Percentiles rank a stretch among this genome's conserved stretches.
These are phyloP conservation scores for Trichogramma pretiosum DNA, from an alignment of 1,140 invertebrate genomes.

Conservation along the genomic window DNA sequence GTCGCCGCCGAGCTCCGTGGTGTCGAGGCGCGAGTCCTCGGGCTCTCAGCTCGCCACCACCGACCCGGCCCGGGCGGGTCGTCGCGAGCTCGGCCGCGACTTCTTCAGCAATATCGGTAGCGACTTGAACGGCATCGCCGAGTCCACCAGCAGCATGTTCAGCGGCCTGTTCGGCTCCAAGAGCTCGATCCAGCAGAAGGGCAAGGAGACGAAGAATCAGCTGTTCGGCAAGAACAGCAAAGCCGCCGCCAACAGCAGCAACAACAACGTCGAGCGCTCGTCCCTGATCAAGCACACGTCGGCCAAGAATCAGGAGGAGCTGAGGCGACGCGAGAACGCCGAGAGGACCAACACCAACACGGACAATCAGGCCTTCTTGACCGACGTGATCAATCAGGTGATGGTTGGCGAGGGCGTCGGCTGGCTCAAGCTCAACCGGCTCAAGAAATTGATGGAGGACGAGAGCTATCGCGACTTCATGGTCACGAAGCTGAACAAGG, in stretches of 20 bases:
- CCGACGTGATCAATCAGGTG: conserved; percentile 80
- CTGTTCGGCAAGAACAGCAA: too few species aligned
- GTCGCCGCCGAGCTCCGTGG: conserved; percentile 24
- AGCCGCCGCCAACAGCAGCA: too few species aligned
- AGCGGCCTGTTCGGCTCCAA: conserved; percentile 65
- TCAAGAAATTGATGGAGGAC: conserved; percentile 97
- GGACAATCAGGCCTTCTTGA: conserved; percentile 81
- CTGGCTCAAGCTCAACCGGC: conserved; percentile 88
- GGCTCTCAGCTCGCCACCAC: conserved; percentile 38
- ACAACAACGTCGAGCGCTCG: conserved; percentile 79
- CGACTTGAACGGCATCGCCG: conserved; percentile 81
- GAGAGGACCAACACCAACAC: conserved; percentile 65
- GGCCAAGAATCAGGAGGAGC: conserved; percentile 55
- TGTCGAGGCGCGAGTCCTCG: conserved; percentile 36
- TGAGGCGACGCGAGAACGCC: conserved; percentile 55
- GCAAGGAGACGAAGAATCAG: background rate
- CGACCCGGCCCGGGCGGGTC: conserved; percentile 30
- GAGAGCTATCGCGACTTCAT: conserved; percentile 96
- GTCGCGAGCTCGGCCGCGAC: conserved; percentile 57
- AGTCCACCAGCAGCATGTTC: conserved; percentile 84
- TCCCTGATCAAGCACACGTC: conserved; percentile 79
- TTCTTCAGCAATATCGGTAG: conserved; percentile 84
- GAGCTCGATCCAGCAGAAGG: background rate
- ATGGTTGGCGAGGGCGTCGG: conserved; percentile 93
- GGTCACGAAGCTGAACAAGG: conserved; percentile 88